Conservation (phyloP, 2,888 invertebrate species). For the Harpagoxenus sublaevis region DNA sequence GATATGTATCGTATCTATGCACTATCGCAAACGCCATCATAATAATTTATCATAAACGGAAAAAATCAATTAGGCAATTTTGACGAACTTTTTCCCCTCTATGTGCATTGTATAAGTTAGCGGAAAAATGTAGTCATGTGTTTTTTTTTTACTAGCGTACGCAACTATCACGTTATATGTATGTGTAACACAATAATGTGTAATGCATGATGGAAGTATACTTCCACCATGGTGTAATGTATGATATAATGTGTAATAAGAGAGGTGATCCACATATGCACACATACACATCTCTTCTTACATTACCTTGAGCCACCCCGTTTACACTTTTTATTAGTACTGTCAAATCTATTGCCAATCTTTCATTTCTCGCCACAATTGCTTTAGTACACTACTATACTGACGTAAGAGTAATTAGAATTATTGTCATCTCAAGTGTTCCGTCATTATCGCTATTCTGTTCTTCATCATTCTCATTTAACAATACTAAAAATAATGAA, state of each 20-base stretch:
- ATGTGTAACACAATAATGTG: too few species aligned
- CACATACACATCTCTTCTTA: neutral
- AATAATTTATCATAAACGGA: slow-evolving; percentile 20
- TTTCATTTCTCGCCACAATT: slow-evolving; percentile 79
- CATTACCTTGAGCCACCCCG: slow-evolving; percentile 68
- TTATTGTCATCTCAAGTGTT: slow-evolving; percentile 64
- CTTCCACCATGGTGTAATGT: too few species aligned
- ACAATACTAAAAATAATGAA: slow-evolving; percentile 80
- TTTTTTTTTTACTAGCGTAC: too few species aligned
- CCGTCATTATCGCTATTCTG: slow-evolving; percentile 71
- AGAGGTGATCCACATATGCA: neutral
- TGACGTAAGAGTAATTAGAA: slow-evolving; percentile 9
- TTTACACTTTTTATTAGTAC: slow-evolving; percentile 79
- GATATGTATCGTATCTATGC: too few species aligned
- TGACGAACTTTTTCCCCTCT: too few species aligned
- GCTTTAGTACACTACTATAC: slow-evolving; percentile 56
- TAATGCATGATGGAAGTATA: too few species aligned
- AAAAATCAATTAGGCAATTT: slow-evolving; percentile 62
- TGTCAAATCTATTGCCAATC: slow-evolving; percentile 66
- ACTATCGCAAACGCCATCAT: neutral
- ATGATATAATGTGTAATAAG: neutral
- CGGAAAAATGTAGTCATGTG: too few species aligned
- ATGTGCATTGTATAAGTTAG: too few species aligned
- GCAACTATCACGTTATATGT: slow-evolving; percentile 70
- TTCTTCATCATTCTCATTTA: slow-evolving; percentile 79